Evolutionary conservation across 2,113 vertebrate species (phyloP), one percentile per base, ranked within the genome.

Genomic region (Heterocephalus glaber): DNA sequence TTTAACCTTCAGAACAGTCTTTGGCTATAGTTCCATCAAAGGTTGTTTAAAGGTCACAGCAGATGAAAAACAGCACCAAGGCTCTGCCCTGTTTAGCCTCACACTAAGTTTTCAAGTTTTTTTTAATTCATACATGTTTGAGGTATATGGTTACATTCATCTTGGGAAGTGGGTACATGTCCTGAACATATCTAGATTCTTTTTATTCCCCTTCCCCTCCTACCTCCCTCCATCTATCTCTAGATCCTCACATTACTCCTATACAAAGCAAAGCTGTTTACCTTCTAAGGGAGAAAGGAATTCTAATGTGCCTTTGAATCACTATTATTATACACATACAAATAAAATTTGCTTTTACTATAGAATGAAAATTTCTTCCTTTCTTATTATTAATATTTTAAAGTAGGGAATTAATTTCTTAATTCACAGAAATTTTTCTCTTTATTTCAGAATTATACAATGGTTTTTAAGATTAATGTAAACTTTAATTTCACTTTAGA

Each of bases 41-140:
- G 38, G 89, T 96, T 77, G 96, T 5, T 79, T 79, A 95, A 96
- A 97, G 79, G 79, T 96, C 85, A 97, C 47, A 92, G 70, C 26
- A 17, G 16, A 86, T 44, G 30, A 49, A 81, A 28, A 35, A 90
- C 80, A 68, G 68, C 56, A 93, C 60, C 77, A 87, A 90, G 63
- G 38, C 26, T 61, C 28, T 87, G 38, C 28, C 33, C 76, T 89
- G 85, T 92, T 92, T 54, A 41, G 81, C 38, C 12, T 93, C 90
- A 92, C 30, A 93, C 68, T 11, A 33, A 30, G 6, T 49, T 49
- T 49, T 47, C 24, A 72, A 76, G 26, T 5, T 33, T 49, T 47
- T 47, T 47, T 49, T 49, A 17, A 33, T 19, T 17, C 6, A 7
- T 30, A 8, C 14, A 49, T 77, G 74, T 77, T 28, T 13, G 14